These are phyloP conservation scores for Maccullochella peelii DNA, from an alignment of 2,113 vertebrate species.

Conservation along the genomic window DNA sequence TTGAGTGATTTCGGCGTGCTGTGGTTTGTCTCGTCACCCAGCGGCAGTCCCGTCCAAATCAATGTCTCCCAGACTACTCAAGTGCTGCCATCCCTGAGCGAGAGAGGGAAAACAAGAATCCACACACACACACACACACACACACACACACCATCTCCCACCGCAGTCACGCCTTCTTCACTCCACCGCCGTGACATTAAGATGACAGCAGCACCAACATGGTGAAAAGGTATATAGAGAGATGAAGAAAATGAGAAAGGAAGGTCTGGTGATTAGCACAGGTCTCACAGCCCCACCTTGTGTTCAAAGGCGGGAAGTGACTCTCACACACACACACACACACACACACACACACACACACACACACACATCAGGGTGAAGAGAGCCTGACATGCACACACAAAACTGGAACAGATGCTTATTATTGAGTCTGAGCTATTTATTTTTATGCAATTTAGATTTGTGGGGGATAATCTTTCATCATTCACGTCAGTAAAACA, in stretches of 20 bases:
- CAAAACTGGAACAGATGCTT: not conserved
- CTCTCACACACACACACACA: not conserved
- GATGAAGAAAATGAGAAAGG: conserved; percentile 3
- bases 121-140: not conserved
- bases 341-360: conserved; percentile 14
- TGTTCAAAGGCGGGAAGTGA: conserved; percentile 61
- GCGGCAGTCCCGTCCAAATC: conserved; percentile 37
- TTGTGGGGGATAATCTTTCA: too few species aligned
- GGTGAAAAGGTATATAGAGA: not conserved
- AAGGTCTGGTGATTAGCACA: conserved; percentile 30
- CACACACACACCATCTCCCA: not conserved
- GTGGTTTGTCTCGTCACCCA: conserved; percentile 43
- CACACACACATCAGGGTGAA: not conserved
- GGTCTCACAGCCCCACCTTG: conserved; percentile 78
- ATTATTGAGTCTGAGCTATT: not conserved
- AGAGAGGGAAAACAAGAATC: conserved; percentile 35
- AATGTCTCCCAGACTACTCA: conserved; percentile 30
- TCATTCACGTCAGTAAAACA: not conserved
- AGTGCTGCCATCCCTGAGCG: conserved; percentile 17
- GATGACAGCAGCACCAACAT: conserved; percentile 58
- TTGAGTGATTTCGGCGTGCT: conserved; percentile 59
- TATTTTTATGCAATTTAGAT: not conserved
- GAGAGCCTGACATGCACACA: not conserved
- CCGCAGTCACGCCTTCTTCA: conserved; percentile 22
- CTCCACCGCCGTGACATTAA: conserved; percentile 49